phyloP scores from a whole-genome alignment of 1,140 invertebrate genomes.

The Lepidurus arcticus region DNA sequence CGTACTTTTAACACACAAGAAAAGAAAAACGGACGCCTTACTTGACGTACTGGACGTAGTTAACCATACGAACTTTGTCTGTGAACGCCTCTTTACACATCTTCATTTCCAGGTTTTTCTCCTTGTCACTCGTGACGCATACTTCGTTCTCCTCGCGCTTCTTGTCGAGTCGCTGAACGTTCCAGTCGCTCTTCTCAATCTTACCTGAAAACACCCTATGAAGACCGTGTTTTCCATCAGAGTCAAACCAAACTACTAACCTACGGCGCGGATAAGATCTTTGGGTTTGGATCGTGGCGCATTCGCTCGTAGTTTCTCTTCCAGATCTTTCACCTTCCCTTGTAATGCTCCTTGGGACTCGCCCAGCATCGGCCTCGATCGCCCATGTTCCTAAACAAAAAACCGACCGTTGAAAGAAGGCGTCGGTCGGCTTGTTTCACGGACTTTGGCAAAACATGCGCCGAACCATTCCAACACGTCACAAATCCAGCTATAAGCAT shows the following conservation, averaged over 20 bases:
- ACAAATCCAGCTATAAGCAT: too few species aligned
- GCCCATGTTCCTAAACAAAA: background rate
- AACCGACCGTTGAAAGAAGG: too few species aligned
- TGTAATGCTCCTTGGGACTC: slow-evolving; percentile 47
- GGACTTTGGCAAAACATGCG: too few species aligned
- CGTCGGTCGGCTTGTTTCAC: too few species aligned
- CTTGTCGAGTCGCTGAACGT: slow-evolving; percentile 81
- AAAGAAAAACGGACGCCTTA: slow-evolving; percentile 22
- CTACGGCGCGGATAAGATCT: slow-evolving; percentile 77
- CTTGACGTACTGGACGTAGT: background rate
- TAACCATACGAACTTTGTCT: slow-evolving; percentile 43
- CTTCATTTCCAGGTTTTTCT: slow-evolving; percentile 62
- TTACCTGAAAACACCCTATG: slow-evolving; percentile 52
- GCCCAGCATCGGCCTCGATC: slow-evolving; percentile 35
- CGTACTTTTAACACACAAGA: slow-evolving; percentile 33
- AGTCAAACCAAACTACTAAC: slow-evolving; percentile 40
- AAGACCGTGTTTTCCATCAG: background rate
- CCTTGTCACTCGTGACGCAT: slow-evolving; percentile 51
- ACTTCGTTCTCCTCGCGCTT: slow-evolving; percentile 80
- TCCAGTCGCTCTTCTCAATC: slow-evolving; percentile 87
- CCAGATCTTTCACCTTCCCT: slow-evolving; percentile 47
- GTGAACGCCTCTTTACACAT: slow-evolving; percentile 75
- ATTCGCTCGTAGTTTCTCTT: slow-evolving; percentile 52
- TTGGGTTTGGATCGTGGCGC: slow-evolving; percentile 59
- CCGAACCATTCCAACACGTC: too few species aligned